phyloP scores from a whole-genome alignment of 2,797 vertebrate genomes.

The Oryzias sinensis region DNA sequence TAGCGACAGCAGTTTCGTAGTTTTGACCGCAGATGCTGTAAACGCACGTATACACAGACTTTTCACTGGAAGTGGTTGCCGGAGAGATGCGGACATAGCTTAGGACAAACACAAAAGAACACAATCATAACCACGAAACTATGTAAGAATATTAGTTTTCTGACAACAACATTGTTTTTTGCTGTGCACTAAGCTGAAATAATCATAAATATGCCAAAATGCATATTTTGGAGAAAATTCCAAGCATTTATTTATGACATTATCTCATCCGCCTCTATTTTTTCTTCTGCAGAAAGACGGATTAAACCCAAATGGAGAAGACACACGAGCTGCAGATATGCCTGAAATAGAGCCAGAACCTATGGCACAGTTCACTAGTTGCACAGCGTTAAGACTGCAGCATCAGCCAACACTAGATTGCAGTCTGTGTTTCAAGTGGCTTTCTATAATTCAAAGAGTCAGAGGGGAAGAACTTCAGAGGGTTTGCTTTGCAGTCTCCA shows the following conservation, averaged over 20 bases:
- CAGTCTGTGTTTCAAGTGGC: constrained; percentile 50
- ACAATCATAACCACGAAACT: constrained; percentile 12
- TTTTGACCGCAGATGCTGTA: too few species aligned
- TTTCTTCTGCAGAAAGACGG: constrained; percentile 34
- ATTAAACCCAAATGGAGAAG: constrained; percentile 37
- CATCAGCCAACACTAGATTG: constrained; percentile 39
- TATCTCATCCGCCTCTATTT: constrained; percentile 17
- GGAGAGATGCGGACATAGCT: too few species aligned
- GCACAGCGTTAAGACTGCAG: constrained; percentile 29
- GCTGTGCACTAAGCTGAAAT: constrained; percentile 27
- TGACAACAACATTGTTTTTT: constrained; percentile 30
- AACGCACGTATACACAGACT: too few species aligned
- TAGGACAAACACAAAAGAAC: not conserved
- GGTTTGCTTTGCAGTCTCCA: constrained; percentile 49
- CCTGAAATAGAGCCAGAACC: constrained; percentile 19
- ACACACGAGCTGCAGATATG: constrained; percentile 41
- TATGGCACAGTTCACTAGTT: constrained; percentile 34
- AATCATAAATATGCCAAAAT: constrained; percentile 34
- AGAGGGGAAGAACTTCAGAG: constrained; percentile 64
- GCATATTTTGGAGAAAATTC: constrained; percentile 1
- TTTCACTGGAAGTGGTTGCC: too few species aligned
- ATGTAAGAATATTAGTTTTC: constrained; percentile 28
- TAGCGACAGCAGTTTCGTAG: too few species aligned
- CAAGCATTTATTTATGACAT: constrained; percentile 36
- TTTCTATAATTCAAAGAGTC: constrained; percentile 67